Evolutionary conservation across 1,140 invertebrate genomes (phyloP), one percentile per base, ranked within the genome.

Genomic region (Zaprionus capensis): DNA sequence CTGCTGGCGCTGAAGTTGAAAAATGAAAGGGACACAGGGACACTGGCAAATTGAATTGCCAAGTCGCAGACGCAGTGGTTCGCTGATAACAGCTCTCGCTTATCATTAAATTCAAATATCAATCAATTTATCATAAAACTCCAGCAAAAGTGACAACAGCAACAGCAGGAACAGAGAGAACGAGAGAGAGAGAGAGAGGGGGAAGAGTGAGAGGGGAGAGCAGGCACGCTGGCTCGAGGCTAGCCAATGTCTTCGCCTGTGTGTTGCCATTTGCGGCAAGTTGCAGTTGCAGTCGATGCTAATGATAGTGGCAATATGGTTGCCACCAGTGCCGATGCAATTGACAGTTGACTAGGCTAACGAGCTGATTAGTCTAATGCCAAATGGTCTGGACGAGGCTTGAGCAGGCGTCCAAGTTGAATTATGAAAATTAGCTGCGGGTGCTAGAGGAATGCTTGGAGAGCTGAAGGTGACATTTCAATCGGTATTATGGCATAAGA

Each of bases 71-170:
- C 36, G 55, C 24, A 44, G 31, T 51, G 46, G 22, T 44, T 53
- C 58, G 49, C 56, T 74, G 61, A 56, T 69, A 64, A 65, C 62
- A 66, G 69, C 53, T 34, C 65, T 41, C 66, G 76, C 64, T 82
- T 85, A 90, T 90, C 85, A 90, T 90, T 90, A 90, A 90, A 90
- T 90, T 90, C 85, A 85, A 90, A 90, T 90, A 90, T 90, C 85
- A 90, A 90, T 90, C 85, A 90, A 90, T 90, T 90, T 90, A 90
- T 90, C 85, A 90, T 90, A 90, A 90, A 75, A 31, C 58, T 36
- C 34, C 38, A 31, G 51, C 6, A 6, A 55, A 65, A 75, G 58
- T 46, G 61, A 59, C 80, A 82, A 69, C 63, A 78, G 44, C 36
- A 34, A 34, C 31, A 34, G 9, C 31, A 34, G 3, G 9, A 9